Evolutionary conservation across 1,140 invertebrate genomes (phyloP).

Genomic region (Hylaeus volcanicus): DNA sequence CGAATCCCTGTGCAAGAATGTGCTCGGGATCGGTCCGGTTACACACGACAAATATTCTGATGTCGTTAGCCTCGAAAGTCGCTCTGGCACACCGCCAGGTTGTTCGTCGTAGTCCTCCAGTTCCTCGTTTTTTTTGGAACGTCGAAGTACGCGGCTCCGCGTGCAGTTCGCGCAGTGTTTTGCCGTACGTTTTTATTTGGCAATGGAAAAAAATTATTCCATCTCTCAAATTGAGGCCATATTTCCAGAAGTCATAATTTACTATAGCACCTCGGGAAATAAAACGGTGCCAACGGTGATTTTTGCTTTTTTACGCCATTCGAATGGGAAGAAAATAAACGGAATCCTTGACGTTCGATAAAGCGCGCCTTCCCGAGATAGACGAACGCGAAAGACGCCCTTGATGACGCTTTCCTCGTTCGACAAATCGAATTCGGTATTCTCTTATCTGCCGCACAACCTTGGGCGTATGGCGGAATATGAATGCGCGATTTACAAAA

Average conservation of each 20-base stretch:
- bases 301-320: too few species aligned
- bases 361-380: background rate
- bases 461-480: too few species aligned
- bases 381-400: background rate
- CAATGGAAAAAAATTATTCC: background rate
- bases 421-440: conserved; percentile 6
- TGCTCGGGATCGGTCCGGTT: conserved; percentile 32
- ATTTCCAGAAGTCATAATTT: too few species aligned
- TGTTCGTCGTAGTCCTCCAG: conserved; percentile 45
- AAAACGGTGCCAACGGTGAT: too few species aligned
- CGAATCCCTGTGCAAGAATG: conserved; percentile 4
- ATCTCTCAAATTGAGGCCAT: background rate
- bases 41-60: conserved; percentile 58
- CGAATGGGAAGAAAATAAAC: too few species aligned
- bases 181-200: background rate
- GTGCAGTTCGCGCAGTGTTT: too few species aligned
- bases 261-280: too few species aligned
- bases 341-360: background rate
- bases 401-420: background rate
- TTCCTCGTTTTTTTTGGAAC: conserved; percentile 6
- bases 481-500: conserved; percentile 17
- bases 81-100: conserved; percentile 46
- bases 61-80: conserved; percentile 54
- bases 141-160: background rate
- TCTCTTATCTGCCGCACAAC: background rate